These are phyloP conservation scores for Todiramphus saurophagus DNA, from an alignment of 2,113 vertebrate genomes.

Conservation along the genomic window DNA sequence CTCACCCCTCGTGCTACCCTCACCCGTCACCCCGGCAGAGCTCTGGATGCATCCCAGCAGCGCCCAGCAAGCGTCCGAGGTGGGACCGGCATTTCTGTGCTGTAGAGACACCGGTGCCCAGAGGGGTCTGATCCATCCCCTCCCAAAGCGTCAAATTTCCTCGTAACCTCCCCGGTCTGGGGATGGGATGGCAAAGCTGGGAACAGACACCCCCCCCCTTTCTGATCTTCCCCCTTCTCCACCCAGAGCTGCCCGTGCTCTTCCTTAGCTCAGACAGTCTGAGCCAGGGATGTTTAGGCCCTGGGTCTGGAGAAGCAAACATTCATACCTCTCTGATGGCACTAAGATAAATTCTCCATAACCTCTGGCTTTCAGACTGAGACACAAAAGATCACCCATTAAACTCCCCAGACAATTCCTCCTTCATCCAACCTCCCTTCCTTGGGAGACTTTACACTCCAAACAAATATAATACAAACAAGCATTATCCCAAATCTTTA, in stretches of 20 bases:
- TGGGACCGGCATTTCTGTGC: neutral
- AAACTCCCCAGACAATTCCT: slow-evolving; percentile 29
- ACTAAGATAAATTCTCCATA: slow-evolving; percentile 14
- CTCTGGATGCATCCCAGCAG: neutral
- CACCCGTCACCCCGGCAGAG: neutral
- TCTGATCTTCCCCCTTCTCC: neutral
- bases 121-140: neutral
- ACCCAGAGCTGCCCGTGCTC: neutral
- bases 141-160: neutral
- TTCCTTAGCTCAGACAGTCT: neutral
- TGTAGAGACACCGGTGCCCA: neutral
- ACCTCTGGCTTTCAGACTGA: neutral
- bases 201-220: too few species aligned
- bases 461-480: neutral
- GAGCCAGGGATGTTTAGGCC: neutral
- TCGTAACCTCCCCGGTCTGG: neutral
- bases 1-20: neutral
- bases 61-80: rapidly evolving
- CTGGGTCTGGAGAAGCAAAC: slow-evolving; percentile 16
- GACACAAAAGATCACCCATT: slow-evolving; percentile 1
- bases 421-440: slow-evolving; percentile 13
- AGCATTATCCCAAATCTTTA: slow-evolving; percentile 52
- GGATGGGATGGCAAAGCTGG: neutral
- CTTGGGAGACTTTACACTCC: slow-evolving; percentile 16
- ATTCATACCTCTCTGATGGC: neutral